Evolutionary conservation across 2,888 invertebrate species (phyloP).

Genomic region (Acronicta aceris): DNA sequence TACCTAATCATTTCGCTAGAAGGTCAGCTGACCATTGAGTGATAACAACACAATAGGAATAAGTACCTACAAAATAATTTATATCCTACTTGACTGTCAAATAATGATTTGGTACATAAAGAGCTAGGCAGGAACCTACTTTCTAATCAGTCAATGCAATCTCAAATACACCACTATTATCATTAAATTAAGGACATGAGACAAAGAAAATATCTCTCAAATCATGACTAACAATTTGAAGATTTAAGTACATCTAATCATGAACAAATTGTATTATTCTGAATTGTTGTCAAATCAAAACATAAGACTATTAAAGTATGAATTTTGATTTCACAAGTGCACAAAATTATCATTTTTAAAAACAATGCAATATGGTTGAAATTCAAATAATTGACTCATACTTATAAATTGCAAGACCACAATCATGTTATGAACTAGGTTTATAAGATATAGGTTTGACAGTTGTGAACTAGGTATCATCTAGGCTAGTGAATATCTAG

Average conservation of each 20-base stretch:
- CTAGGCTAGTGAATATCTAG: too few species aligned
- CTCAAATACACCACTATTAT: not conserved
- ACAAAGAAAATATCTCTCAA: not conserved
- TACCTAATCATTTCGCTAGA: too few species aligned
- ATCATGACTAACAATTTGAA: not conserved
- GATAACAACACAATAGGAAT: constrained; percentile 3
- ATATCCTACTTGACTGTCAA: not conserved
- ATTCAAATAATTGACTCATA: too few species aligned
- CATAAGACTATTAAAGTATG: too few species aligned
- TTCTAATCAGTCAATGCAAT: constrained; percentile 1
- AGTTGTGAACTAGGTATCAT: too few species aligned
- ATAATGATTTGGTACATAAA: not conserved
- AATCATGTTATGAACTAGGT: too few species aligned
- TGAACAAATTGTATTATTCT: too few species aligned
- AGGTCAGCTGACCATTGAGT: not conserved
- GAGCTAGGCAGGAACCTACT: not conserved
- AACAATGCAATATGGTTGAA: too few species aligned
- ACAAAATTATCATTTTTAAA: too few species aligned
- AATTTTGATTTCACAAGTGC: too few species aligned
- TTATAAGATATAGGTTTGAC: too few species aligned
- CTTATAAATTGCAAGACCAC: too few species aligned
- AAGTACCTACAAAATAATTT: not conserved
- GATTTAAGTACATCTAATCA: not conserved
- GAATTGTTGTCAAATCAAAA: not conserved
- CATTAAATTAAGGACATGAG: not conserved